Evolutionary conservation across 2,888 invertebrate species (phyloP), one percentile per base, ranked within the genome.

Genomic region (Smittia sp.): DNA sequence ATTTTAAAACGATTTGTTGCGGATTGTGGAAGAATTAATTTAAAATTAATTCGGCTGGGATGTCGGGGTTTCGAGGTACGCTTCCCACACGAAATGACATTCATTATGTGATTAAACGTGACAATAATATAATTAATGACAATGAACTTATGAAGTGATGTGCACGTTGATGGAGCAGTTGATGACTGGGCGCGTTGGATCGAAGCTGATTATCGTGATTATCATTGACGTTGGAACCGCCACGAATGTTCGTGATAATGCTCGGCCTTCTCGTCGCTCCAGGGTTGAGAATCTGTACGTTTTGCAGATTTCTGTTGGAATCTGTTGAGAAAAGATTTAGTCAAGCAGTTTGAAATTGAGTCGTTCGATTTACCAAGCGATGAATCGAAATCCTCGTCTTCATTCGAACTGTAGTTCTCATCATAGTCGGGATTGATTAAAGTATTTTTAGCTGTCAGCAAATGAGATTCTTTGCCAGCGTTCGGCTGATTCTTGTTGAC

Each of bases 401-500:
- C 68, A 68, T 25, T 68, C 15, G 68, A 68, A 25, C 46, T 41
- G 32, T 68, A 68, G 41, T 46, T 68, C 3, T 68, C 46, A 0
- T 68, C 68, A n/a, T 68, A 20, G 41, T 68, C 41, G 13, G 15
- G 24, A 11, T n/a, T 15, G 1, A 9, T 13, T 6, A 15, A 65
- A 65, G 15, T 11, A 13, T 65, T 65, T 18, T 65, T 65, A 7
- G 25, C 41, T 18, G 68, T 38, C 9, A 39, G 22, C 18, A 24
- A 25, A 68, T 46, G 41, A 15, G 46, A 46, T 4, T 68, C 68
- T 68, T 68, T 68, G 4, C 41, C 24, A n/a, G 67, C 13, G 24
- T 2, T 68, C 15, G 84, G 70, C 81, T 82, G 76, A 41, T 15
- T 70, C 46, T 65, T 67, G 22, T 11, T 67, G 24, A 11, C 39